Evolutionary conservation across 2,797 vertebrate genomes (phyloP).

Genomic region (Cossypha niveicapilla): DNA sequence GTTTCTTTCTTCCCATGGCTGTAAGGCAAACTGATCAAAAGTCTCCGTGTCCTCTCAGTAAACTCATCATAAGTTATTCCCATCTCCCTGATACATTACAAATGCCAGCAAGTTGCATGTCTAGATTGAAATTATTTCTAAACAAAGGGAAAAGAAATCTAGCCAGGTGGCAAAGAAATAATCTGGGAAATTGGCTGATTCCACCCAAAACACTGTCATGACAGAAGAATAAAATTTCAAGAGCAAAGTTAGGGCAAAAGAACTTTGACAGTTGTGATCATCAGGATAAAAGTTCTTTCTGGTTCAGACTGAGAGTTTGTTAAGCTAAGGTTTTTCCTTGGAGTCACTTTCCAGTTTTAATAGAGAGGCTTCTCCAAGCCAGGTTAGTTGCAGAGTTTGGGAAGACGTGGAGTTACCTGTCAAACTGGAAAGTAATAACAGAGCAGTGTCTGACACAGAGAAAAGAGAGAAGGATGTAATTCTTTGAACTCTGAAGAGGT

Average conservation of each 20-base stretch:
- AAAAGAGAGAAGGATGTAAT: not conserved
- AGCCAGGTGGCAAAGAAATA: not conserved
- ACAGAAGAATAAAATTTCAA: not conserved
- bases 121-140: not conserved
- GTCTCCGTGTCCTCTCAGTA: not conserved
- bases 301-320: not conserved
- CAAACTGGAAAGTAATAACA: not conserved
- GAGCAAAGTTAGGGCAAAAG: not conserved
- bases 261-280: not conserved
- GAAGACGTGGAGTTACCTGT: not conserved
- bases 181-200: not conserved
- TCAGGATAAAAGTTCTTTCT: not conserved
- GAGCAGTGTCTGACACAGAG: not conserved
- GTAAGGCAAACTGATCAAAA: conserved; percentile 12
- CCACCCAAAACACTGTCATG: not conserved
- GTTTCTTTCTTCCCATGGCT: not conserved
- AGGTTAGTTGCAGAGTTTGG: not conserved
- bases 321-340: not conserved
- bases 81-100: not conserved
- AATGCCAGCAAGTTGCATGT: not conserved
- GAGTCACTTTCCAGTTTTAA: not conserved
- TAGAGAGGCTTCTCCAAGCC: not conserved
- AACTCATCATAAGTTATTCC: not conserved
- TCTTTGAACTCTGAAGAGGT: not conserved
- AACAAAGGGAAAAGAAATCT: not conserved